Evolutionary conservation across 2,113 vertebrate species (phyloP).

Genomic region (Acrocephalus kingi): DNA sequence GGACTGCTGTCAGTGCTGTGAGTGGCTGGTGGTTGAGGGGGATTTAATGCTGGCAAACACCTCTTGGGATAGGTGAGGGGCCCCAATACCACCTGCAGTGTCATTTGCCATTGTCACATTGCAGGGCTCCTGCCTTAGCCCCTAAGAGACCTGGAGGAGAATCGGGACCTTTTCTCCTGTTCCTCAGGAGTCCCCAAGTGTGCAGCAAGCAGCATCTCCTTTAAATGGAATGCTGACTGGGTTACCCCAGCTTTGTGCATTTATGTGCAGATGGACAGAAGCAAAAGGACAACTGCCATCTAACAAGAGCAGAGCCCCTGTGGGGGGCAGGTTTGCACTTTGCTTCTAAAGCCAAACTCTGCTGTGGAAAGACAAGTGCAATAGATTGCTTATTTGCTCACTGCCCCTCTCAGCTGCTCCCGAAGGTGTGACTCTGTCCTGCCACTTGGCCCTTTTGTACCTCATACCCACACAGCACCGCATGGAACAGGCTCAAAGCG

Average conservation of each 20-base stretch:
- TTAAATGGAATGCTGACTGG: background rate
- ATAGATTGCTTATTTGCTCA: fast-evolving
- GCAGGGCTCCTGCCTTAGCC: background rate
- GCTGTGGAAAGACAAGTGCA: background rate
- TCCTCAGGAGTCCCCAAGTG: background rate
- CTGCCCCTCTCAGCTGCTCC: background rate
- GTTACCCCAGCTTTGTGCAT: background rate
- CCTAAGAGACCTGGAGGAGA: background rate
- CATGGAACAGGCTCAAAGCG: fast-evolving
- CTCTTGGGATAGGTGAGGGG: too few relatives aligned
- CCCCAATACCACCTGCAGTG: fast-evolving
- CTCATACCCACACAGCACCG: fast-evolving
- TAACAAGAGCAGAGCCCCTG: background rate
- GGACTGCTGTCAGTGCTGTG: fast-evolving
- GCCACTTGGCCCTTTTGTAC: background rate
- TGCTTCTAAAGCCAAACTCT: background rate
- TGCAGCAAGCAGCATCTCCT: background rate
- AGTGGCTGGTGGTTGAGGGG: fast-evolving
- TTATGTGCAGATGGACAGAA: background rate
- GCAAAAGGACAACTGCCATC: background rate
- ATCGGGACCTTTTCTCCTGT: background rate
- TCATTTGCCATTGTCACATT: background rate
- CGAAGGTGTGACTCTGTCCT: background rate
- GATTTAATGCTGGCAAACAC: background rate
- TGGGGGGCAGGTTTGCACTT: background rate